Conservation (phyloP, 2,113 vertebrate species). For the Phyllostomus discolor region DNA sequence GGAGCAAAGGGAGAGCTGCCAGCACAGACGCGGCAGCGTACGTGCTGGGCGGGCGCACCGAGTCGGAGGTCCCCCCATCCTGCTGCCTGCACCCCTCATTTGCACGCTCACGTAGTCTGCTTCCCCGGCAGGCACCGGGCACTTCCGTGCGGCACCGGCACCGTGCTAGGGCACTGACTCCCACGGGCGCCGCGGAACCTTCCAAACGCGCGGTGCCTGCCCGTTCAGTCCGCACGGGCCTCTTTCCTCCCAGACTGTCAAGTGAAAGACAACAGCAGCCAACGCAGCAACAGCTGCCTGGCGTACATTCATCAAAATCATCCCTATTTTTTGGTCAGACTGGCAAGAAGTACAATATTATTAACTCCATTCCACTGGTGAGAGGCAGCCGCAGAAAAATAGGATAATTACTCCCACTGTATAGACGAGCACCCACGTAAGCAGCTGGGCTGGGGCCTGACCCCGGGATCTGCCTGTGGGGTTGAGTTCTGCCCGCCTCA, state of each 20-base stretch:
- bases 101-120: background rate
- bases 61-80: background rate
- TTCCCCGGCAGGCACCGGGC: background rate
- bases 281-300: too few species aligned
- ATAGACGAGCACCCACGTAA: background rate
- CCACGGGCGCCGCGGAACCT: too few species aligned
- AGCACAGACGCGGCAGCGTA: fast-evolving
- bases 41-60: fast-evolving
- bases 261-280: too few species aligned
- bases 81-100: background rate
- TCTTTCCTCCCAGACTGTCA: too few species aligned
- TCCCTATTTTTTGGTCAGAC: too few species aligned
- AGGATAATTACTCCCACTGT: background rate
- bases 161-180: background rate
- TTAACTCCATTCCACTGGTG: too few species aligned
- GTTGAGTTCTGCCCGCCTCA: background rate
- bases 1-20: background rate
- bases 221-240: too few species aligned
- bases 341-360: too few species aligned
- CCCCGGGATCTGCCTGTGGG: background rate
- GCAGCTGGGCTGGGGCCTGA: background rate
- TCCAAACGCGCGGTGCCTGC: too few species aligned
- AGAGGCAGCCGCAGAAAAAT: background rate
- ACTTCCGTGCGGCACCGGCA: too few species aligned
- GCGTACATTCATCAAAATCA: too few species aligned